A percentile compares a stretch with the other conserved stretches of the same genome.
These are phyloP conservation scores for Sinosuthora webbiana DNA, from an alignment of 2,113 vertebrate species.

Conservation along the genomic window DNA sequence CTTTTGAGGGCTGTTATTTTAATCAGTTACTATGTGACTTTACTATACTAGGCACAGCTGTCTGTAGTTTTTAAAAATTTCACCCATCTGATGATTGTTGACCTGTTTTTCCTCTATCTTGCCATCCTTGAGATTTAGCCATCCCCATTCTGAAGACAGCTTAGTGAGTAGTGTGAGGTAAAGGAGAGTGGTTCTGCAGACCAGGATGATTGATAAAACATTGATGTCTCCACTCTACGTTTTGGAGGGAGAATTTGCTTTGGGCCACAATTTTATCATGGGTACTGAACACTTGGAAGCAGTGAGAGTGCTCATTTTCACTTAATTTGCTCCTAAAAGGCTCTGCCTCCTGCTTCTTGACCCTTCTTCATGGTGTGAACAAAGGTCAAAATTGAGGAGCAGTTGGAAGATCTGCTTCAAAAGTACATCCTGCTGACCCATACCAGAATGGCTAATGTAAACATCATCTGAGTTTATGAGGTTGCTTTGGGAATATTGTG, in stretches of 20 bases:
- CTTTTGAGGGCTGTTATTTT: neutral
- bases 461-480: neutral
- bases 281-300: neutral
- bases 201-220: neutral
- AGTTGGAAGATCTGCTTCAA: neutral
- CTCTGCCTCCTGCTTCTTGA: neutral
- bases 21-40: neutral
- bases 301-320: neutral
- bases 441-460: neutral
- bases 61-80: neutral
- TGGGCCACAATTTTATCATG: neutral
- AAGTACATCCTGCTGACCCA: neutral
- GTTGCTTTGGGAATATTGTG: neutral
- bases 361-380: neutral
- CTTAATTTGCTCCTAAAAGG: neutral
- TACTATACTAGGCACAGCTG: neutral
- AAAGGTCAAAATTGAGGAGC: neutral
- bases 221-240: neutral
- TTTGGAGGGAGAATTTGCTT: neutral
- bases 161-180: neutral
- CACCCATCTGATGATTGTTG: neutral
- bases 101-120: neutral
- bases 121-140: neutral
- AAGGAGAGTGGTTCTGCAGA: neutral
- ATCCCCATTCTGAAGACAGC: neutral